phyloP scores from a whole-genome alignment of 2,888 invertebrate genomes.

The Pseudolycoriella hygida region DNA sequence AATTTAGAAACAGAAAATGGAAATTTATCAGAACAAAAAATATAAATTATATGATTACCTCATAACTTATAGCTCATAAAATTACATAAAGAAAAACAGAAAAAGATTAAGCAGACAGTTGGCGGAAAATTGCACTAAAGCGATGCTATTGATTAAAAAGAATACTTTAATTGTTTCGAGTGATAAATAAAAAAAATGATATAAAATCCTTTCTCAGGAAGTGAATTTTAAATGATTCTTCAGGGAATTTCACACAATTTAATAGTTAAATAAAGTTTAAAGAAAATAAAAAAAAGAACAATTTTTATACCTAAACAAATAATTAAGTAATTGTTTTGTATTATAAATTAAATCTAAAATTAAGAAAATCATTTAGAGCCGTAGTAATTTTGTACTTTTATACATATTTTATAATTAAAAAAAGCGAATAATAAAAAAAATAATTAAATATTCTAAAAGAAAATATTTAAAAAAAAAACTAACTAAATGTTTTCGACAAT shows the following conservation, averaged over 20 bases:
- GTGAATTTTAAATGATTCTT: background rate
- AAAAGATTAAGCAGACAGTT: too few species aligned
- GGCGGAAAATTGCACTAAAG: too few species aligned
- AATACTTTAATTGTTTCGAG: background rate
- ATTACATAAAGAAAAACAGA: too few species aligned
- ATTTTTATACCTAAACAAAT: background rate
- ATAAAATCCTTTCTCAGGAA: slow-evolving; percentile 1
- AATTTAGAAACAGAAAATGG: too few species aligned
- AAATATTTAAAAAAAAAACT: too few species aligned
- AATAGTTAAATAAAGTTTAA: background rate
- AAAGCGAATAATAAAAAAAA: too few species aligned
- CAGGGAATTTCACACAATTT: background rate
- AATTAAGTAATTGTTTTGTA: background rate
- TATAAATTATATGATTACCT: too few species aligned
- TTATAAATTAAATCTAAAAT: background rate
- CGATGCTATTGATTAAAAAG: background rate
- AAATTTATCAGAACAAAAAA: too few species aligned
- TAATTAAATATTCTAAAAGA: too few species aligned
- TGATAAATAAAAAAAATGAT: background rate
- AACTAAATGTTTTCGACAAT: too few species aligned
- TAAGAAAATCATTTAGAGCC: background rate
- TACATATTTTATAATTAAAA: background rate
- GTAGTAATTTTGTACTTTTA: background rate
- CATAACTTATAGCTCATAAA: too few species aligned
- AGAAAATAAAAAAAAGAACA: background rate